Conservation (phyloP, 2,797 vertebrate genomes). For the Valencia hispanica region DNA sequence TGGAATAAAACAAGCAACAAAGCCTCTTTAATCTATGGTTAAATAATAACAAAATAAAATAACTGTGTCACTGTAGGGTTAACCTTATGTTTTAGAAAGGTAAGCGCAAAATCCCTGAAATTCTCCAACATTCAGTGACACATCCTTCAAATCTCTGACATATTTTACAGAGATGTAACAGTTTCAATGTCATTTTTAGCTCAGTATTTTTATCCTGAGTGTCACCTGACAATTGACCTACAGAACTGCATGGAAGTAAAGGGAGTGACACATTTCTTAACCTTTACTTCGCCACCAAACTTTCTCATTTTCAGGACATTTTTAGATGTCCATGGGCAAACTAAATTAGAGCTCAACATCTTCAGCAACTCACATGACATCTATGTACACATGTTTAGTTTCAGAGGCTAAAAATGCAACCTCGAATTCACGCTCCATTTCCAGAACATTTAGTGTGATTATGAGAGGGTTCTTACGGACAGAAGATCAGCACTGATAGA, state of each 20-base stretch:
- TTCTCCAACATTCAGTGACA: background rate
- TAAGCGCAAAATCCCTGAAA: background rate
- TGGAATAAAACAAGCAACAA: background rate
- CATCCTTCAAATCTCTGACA: background rate
- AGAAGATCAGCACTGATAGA: constrained; percentile 4
- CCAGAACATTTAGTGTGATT: background rate
- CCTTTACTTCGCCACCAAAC: background rate
- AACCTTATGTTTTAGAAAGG: background rate
- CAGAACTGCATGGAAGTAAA: background rate
- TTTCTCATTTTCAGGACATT: background rate
- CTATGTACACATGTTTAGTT: background rate
- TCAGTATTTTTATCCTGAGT: background rate
- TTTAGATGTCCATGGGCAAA: background rate
- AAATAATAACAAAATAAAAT: background rate
- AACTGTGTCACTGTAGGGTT: background rate
- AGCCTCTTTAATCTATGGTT: background rate
- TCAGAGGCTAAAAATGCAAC: background rate
- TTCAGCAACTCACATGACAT: constrained; percentile 7
- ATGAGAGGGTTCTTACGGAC: background rate
- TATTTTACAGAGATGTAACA: background rate
- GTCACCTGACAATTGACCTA: background rate
- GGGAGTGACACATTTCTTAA: background rate
- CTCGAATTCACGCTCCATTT: background rate
- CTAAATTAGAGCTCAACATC: background rate
- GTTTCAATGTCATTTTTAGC: background rate